These are phyloP conservation scores for Rhynchotus rufescens DNA, from an alignment of 2,797 vertebrate genomes.

Conservation along the genomic window DNA sequence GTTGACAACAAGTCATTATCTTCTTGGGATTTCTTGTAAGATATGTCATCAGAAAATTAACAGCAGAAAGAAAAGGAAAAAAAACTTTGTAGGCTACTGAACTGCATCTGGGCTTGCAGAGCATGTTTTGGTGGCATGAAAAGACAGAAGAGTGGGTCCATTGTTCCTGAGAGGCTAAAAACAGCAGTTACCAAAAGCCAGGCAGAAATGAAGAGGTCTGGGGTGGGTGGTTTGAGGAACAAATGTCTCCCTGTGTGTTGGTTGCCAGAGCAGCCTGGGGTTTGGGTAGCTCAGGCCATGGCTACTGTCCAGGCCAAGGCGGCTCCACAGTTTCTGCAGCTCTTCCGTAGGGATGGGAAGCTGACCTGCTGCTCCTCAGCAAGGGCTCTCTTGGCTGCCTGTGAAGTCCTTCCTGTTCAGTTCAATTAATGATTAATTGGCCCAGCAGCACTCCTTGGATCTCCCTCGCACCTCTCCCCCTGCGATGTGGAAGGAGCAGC, in stretches of 20 bases:
- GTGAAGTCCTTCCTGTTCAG: background rate
- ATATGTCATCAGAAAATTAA: background rate
- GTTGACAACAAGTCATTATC: background rate
- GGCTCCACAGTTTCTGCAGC: background rate
- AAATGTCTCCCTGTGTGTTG: background rate
- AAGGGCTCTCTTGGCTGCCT: background rate
- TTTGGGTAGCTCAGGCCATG: background rate
- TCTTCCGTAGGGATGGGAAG: background rate
- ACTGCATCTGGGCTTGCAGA: background rate
- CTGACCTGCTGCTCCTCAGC: accelerated
- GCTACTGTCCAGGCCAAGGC: background rate
- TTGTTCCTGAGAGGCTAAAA: background rate
- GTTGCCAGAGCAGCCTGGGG: background rate
- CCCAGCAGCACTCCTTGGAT: background rate
- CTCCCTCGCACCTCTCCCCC: background rate
- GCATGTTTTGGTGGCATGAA: background rate
- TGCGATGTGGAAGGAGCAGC: background rate
- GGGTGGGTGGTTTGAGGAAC: background rate
- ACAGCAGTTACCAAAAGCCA: background rate
- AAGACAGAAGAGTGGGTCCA: background rate
- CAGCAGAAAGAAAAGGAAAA: background rate
- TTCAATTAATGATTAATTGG: background rate
- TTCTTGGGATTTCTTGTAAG: background rate
- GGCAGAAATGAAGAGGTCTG: background rate
- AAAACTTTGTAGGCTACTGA: background rate